phyloP scores from a whole-genome alignment of 2,888 invertebrate genomes.

The Pheosia gnoma region DNA sequence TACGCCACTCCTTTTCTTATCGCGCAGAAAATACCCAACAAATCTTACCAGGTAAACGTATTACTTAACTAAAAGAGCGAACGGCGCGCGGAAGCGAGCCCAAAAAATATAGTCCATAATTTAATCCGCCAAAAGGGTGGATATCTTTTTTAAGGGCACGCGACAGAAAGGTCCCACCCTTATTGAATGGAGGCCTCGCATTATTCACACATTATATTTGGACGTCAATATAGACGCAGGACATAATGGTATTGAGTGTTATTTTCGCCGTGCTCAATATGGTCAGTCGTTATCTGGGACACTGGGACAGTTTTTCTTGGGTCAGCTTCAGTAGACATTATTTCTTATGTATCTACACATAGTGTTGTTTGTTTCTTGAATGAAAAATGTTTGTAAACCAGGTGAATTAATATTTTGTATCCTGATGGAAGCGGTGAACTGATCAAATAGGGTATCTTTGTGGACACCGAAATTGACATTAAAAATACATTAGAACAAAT shows the following conservation, averaged over 20 bases:
- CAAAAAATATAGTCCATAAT: slow-evolving; percentile 71
- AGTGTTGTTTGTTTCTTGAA: too few relatives aligned
- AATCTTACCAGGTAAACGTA: slow-evolving; percentile 58
- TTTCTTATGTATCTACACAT: background rate
- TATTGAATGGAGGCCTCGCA: slow-evolving; percentile 69
- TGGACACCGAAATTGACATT: too few relatives aligned
- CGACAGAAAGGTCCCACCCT: slow-evolving; percentile 64
- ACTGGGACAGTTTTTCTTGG: slow-evolving; percentile 14
- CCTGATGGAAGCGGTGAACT: too few relatives aligned
- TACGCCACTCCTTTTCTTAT: slow-evolving; percentile 53
- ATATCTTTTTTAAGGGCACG: slow-evolving; percentile 68
- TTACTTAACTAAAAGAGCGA: slow-evolving; percentile 50
- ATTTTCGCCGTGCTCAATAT: slow-evolving; percentile 32
- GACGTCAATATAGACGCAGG: slow-evolving; percentile 57
- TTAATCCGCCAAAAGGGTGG: slow-evolving; percentile 72
- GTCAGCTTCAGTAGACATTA: slow-evolving; percentile 3
- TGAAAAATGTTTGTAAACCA: too few relatives aligned
- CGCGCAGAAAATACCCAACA: slow-evolving; percentile 52
- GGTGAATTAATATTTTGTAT: too few relatives aligned
- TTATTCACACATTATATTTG: slow-evolving; percentile 68
- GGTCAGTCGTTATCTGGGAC: slow-evolving; percentile 12
- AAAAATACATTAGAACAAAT: too few relatives aligned
- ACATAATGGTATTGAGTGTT: slow-evolving; percentile 46
- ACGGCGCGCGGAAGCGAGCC: slow-evolving; percentile 57
- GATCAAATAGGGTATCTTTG: too few relatives aligned